phyloP scores from a whole-genome alignment of 1,140 invertebrate species.

The Trichoplusia ni region DNA sequence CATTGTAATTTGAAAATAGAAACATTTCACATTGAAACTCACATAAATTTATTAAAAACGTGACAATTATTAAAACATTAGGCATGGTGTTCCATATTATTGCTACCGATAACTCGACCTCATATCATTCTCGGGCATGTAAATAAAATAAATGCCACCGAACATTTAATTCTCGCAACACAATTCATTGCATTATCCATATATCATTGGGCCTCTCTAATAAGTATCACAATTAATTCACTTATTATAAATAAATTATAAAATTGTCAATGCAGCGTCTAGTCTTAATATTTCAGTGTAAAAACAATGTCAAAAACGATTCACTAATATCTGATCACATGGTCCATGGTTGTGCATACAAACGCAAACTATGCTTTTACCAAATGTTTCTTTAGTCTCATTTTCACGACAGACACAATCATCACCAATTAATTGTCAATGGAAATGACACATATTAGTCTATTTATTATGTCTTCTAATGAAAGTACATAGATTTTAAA shows the following conservation, averaged over 20 bases:
- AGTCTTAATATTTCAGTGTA: constrained; percentile 63
- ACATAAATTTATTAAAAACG: constrained; percentile 74
- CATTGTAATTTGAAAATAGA: constrained; percentile 78
- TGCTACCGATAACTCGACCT: constrained; percentile 44
- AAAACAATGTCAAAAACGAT: constrained; percentile 77
- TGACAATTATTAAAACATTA: constrained; percentile 67
- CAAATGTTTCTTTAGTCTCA: constrained; percentile 58
- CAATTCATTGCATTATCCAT: constrained; percentile 55
- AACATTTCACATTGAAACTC: constrained; percentile 76
- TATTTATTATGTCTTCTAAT: constrained; percentile 66
- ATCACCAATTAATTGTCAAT: constrained; percentile 71
- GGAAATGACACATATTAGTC: constrained; percentile 60
- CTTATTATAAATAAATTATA: constrained; percentile 80
- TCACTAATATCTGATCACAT: constrained; percentile 76
- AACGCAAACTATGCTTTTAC: constrained; percentile 71
- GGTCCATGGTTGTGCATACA: constrained; percentile 73
- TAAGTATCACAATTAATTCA: constrained; percentile 77
- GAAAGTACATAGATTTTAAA: constrained; percentile 63
- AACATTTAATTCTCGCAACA: constrained; percentile 51
- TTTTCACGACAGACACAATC: constrained; percentile 67
- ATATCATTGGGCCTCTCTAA: constrained; percentile 60
- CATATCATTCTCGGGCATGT: constrained; percentile 43
- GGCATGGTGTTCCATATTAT: constrained; percentile 65
- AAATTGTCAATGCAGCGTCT: constrained; percentile 76
- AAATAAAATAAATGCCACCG: constrained; percentile 58